phyloP scores from a whole-genome alignment of 2,113 vertebrate genomes.

The Phaethornis superciliosus region DNA sequence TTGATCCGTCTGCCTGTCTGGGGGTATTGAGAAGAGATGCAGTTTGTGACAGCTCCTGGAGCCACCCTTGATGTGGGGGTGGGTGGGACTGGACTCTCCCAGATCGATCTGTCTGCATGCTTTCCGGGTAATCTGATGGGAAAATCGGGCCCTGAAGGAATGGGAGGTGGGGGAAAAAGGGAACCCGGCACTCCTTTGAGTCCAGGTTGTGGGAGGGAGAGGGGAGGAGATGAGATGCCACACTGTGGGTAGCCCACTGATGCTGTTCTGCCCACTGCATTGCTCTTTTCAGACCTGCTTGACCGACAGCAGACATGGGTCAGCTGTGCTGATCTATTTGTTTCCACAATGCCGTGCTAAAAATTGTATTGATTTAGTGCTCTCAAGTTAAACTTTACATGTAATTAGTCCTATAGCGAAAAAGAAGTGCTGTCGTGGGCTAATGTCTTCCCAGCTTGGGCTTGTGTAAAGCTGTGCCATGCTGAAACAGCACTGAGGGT shows the following conservation, averaged over 20 bases:
- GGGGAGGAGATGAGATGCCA: not conserved
- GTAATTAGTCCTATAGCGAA: slow-evolving; percentile 55
- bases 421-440: slow-evolving; percentile 43
- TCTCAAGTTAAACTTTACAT: slow-evolving; percentile 58
- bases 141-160: not conserved
- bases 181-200: not conserved
- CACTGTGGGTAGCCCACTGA: fast-evolving
- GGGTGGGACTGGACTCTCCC: not conserved
- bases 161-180: not conserved
- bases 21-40: not conserved
- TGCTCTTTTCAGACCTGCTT: slow-evolving; percentile 10
- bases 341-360: slow-evolving; percentile 32
- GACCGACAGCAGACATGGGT: not conserved
- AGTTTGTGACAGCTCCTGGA: not conserved
- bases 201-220: not conserved
- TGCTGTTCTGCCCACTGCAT: not conserved
- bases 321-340: slow-evolving; percentile 12
- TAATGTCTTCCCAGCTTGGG: not conserved
- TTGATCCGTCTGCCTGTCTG: not conserved
- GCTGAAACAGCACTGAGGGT: not conserved
- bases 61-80: not conserved
- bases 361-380: slow-evolving; percentile 62
- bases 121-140: not conserved
- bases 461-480: not conserved
- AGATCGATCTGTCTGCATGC: not conserved